Conservation (phyloP, 2,888 invertebrate species). For the Myathropa florea region DNA sequence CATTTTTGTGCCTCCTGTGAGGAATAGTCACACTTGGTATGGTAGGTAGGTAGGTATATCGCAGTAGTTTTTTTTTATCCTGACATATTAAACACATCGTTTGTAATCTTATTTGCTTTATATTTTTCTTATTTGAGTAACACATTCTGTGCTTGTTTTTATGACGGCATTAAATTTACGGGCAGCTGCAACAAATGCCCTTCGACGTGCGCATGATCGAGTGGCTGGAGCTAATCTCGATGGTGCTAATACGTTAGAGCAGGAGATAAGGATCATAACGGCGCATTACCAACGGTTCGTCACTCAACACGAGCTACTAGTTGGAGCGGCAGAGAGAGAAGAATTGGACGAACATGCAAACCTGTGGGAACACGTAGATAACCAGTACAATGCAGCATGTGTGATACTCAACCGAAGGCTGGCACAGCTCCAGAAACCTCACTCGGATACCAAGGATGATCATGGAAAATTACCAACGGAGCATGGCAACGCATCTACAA, state of each 20-base stretch:
- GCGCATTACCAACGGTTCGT: conserved; percentile 1
- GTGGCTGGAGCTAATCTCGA: neutral
- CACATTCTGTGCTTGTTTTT: neutral
- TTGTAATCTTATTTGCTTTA: no score
- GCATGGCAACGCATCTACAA: neutral
- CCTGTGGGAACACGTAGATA: neutral
- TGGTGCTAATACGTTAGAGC: neutral
- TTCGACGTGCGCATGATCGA: neutral
- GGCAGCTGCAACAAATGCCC: neutral
- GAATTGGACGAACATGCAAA: neutral
- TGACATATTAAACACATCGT: no score
- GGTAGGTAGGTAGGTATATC: no score
- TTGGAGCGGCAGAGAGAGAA: neutral
- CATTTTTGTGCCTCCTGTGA: conserved; percentile 39
- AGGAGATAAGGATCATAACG: neutral
- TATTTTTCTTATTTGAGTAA: no score
- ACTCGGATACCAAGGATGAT: neutral
- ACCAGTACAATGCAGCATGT: neutral
- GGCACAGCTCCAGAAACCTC: neutral
- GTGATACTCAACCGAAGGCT: neutral
- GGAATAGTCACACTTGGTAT: neutral
- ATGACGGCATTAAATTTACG: neutral
- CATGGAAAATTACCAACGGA: neutral
- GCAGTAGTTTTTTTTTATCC: no score
- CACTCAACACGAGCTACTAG: neutral